A percentile compares a stretch with the other conserved stretches of the same genome.
Conservation (phyloP, 2,113 vertebrate species). For the Tragulus kanchil region DNA sequence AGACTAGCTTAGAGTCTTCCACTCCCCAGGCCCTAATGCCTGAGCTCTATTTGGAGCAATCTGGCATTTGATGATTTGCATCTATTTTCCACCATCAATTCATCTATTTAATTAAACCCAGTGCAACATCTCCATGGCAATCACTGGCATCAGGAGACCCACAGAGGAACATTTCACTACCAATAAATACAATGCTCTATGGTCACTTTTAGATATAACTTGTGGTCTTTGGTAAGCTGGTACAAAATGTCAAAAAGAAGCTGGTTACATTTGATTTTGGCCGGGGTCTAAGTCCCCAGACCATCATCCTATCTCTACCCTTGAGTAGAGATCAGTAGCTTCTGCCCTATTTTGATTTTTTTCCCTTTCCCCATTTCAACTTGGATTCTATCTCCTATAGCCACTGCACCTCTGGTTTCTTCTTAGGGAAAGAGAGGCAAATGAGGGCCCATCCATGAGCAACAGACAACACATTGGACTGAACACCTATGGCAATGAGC, state of each 20-base stretch:
- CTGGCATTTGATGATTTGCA: slow-evolving; percentile 32
- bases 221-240: not conserved
- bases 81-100: slow-evolving; percentile 57
- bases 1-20: not conserved
- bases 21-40: not conserved
- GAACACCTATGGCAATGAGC: not conserved
- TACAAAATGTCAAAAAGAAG: not conserved
- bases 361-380: not conserved
- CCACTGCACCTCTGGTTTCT: not conserved
- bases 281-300: not conserved
- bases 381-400: not conserved
- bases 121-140: slow-evolving; percentile 60
- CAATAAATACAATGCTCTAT: not conserved
- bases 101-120: slow-evolving; percentile 79
- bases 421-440: not conserved
- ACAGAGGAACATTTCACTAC: not conserved
- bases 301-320: not conserved
- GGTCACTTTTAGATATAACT: not conserved
- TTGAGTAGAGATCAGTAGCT: not conserved
- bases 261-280: not conserved
- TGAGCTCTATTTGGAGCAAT: not conserved
- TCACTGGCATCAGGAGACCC: slow-evolving; percentile 60
- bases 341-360: not conserved
- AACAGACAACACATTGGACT: not conserved
- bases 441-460: not conserved